Conservation (phyloP, 2,797 vertebrate genomes). For the Galago senegalensis region DNA sequence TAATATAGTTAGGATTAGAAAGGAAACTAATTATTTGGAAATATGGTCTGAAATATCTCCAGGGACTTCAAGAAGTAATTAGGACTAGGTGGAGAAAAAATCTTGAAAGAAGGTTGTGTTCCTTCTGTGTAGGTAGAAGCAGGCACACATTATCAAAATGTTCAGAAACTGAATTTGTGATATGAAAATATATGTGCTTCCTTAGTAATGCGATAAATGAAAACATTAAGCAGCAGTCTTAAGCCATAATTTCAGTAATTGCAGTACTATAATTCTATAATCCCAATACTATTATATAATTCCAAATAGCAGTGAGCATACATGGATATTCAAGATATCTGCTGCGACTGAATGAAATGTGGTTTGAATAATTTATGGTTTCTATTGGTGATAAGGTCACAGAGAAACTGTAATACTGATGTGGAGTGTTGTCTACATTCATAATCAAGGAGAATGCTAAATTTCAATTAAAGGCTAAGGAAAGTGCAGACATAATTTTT, state of each 20-base stretch:
- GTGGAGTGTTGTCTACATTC: not conserved
- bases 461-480: constrained; percentile 17
- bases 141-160: not conserved
- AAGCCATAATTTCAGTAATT: not conserved
- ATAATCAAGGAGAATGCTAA: not conserved
- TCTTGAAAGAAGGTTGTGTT: not conserved
- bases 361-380: constrained; percentile 40
- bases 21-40: not conserved
- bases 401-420: not conserved
- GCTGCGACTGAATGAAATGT: not conserved
- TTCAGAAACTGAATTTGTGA: not conserved
- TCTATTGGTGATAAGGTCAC: not conserved
- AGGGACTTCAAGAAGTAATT: constrained; percentile 44
- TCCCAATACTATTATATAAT: not conserved
- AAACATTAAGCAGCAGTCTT: constrained; percentile 1
- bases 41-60: not conserved
- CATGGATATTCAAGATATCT: not conserved
- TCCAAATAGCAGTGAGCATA: not conserved
- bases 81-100: not conserved
- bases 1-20: not conserved
- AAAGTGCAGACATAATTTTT: constrained; percentile 31
- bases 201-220: not conserved
- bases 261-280: not conserved
- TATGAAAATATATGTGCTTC: not conserved
- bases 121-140: not conserved